phyloP scores from a whole-genome alignment of 2,888 invertebrate genomes.

The Tinea semifulvella region DNA sequence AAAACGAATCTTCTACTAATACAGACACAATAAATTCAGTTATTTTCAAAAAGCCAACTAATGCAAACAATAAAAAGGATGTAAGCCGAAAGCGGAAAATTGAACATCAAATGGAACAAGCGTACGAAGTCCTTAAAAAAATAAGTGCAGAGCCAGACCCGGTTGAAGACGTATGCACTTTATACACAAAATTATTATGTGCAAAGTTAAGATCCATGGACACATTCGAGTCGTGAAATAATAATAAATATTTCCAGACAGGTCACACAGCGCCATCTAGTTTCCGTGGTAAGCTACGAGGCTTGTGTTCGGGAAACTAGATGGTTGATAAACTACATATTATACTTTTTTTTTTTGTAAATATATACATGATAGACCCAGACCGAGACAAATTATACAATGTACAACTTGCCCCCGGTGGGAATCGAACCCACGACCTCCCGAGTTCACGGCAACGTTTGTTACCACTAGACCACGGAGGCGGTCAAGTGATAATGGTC shows the following conservation, averaged over 20 bases:
- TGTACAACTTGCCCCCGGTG: too few species aligned
- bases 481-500: too few species aligned
- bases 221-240: conserved; percentile 17
- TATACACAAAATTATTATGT: conserved; percentile 16
- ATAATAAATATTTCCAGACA: conserved; percentile 16
- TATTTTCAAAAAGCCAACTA: conserved; percentile 15
- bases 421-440: too few species aligned
- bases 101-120: conserved; percentile 16
- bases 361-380: too few species aligned
- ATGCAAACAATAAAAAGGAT: conserved; percentile 14
- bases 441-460: too few species aligned
- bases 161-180: conserved; percentile 16
- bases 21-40: conserved; percentile 14
- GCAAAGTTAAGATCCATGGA: conserved; percentile 15
- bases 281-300: too few species aligned
- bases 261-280: too few species aligned
- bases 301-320: too few species aligned
- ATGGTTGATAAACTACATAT: too few species aligned
- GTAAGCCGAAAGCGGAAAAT: conserved; percentile 15
- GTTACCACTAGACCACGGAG: too few species aligned
- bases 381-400: too few species aligned
- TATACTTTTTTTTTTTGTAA: too few species aligned
- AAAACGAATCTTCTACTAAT: conserved; percentile 13
- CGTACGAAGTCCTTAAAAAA: conserved; percentile 15
- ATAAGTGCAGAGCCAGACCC: conserved; percentile 15